Evolutionary conservation across 2,113 vertebrate species (phyloP).

Genomic region (Vombatus ursinus): DNA sequence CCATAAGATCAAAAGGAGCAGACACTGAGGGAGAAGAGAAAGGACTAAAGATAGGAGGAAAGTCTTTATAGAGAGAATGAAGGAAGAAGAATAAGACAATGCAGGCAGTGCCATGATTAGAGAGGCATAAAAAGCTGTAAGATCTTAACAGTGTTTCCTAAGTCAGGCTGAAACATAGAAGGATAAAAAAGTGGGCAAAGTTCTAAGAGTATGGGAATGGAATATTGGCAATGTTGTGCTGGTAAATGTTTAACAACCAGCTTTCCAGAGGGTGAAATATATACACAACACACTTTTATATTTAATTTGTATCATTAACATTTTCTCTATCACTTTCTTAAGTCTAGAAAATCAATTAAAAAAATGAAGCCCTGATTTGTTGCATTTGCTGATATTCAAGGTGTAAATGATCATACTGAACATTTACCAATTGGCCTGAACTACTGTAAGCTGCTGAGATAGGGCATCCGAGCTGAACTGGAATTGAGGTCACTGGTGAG

Average conservation of each 20-base stretch:
- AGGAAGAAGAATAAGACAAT: background rate
- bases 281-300: background rate
- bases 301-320: background rate
- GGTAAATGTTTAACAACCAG: background rate
- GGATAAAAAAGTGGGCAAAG: background rate
- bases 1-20: background rate
- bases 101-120: background rate
- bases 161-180: background rate
- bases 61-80: background rate
- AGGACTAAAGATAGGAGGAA: background rate
- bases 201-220: background rate
- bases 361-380: background rate
- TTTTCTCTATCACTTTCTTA: background rate
- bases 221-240: background rate
- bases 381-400: background rate
- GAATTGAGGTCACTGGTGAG: background rate
- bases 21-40: background rate
- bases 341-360: background rate
- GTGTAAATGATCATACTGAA: background rate
- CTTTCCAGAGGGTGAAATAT: background rate
- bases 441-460: background rate
- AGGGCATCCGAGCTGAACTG: background rate
- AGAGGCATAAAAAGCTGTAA: conserved; percentile 7
- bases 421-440: background rate
- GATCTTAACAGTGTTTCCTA: background rate